phyloP scores from a whole-genome alignment of 2,797 vertebrate genomes.

The Petrocephalus sullivani region DNA sequence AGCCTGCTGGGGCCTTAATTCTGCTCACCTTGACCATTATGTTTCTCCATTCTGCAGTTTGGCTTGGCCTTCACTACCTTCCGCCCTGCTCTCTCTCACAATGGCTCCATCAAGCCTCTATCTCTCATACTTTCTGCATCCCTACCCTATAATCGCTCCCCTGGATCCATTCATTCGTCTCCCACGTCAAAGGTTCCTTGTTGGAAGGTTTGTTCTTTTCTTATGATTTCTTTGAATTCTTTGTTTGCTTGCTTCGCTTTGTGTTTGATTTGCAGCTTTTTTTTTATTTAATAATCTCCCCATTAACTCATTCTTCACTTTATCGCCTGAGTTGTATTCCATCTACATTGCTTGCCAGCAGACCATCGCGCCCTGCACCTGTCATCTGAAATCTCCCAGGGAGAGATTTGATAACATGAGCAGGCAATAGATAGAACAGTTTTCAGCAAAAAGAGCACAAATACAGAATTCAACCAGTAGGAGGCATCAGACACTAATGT shows the following conservation, averaged over 20 bases:
- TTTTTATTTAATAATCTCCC: slow-evolving; percentile 36
- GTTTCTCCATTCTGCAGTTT: slow-evolving; percentile 74
- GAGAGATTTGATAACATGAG: slow-evolving; percentile 49
- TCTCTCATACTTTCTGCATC: slow-evolving; percentile 76
- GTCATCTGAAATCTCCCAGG: slow-evolving; percentile 46
- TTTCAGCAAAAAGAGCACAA: slow-evolving; percentile 11
- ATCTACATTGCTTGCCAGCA: slow-evolving; percentile 28
- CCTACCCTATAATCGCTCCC: slow-evolving; percentile 95
- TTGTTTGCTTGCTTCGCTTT: slow-evolving; percentile 32
- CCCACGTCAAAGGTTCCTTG: slow-evolving; percentile 98
- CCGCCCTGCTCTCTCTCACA: slow-evolving; percentile 90
- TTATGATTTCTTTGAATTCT: slow-evolving; percentile 41
- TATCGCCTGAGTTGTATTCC: slow-evolving; percentile 33
- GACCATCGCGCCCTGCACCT: slow-evolving; percentile 32
- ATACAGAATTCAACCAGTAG: slow-evolving; percentile 37
- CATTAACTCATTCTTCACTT: slow-evolving; percentile 41
- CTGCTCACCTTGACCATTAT: slow-evolving; percentile 36
- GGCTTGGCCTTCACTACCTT: slow-evolving; percentile 96
- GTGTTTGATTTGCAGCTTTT: slow-evolving; percentile 39
- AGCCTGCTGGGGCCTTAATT: background rate
- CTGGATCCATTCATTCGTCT: slow-evolving; percentile 91
- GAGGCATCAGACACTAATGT: slow-evolving; percentile 37
- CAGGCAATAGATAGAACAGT: slow-evolving; percentile 35
- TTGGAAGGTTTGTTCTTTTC: slow-evolving; percentile 96
- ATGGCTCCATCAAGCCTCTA: slow-evolving; percentile 90